These are phyloP conservation scores for Dimorphilus gyrociliatus DNA, from an alignment of 2,888 invertebrate genomes.

Conservation along the genomic window DNA sequence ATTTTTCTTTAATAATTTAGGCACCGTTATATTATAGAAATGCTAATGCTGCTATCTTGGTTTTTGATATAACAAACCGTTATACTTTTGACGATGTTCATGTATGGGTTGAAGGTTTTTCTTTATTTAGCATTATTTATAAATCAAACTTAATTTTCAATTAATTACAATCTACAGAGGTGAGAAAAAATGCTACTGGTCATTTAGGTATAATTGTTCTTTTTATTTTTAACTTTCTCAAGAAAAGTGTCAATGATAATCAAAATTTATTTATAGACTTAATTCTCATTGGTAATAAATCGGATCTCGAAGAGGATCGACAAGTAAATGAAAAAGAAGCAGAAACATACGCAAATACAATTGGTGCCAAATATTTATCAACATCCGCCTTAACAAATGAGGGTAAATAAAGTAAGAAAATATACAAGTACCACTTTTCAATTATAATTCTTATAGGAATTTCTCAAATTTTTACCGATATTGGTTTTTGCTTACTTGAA, in stretches of 20 bases:
- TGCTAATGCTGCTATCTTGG: constrained; percentile 69
- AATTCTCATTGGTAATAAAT: constrained; percentile 68
- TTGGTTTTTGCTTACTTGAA: too few relatives aligned
- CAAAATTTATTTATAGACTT: constrained; percentile 44
- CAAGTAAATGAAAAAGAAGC: constrained; percentile 51
- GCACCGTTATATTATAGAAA: constrained; percentile 87
- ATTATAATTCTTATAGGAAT: too few relatives aligned
- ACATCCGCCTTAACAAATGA: constrained; percentile 52
- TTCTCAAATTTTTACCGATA: too few relatives aligned
- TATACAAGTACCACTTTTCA: too few relatives aligned
- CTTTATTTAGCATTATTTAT: too few relatives aligned
- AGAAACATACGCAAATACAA: constrained; percentile 54
- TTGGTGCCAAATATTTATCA: constrained; percentile 69
- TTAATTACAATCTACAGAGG: too few relatives aligned
- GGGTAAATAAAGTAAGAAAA: constrained; percentile 16
- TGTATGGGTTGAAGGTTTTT: constrained; percentile 67
- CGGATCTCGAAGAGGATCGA: constrained; percentile 52
- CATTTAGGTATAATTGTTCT: too few relatives aligned
- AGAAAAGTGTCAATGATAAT: too few relatives aligned
- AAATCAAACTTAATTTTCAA: too few relatives aligned
- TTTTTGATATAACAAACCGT: constrained; percentile 65
- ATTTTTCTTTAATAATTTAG: constrained; percentile 20
- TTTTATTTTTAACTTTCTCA: too few relatives aligned
- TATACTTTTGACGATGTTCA: constrained; percentile 61
- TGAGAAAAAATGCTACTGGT: too few relatives aligned